A percentile compares a stretch with the other conserved stretches of the same genome.
phyloP scores from a whole-genome alignment of 2,113 vertebrate species.

The Anguilla rostrata region DNA sequence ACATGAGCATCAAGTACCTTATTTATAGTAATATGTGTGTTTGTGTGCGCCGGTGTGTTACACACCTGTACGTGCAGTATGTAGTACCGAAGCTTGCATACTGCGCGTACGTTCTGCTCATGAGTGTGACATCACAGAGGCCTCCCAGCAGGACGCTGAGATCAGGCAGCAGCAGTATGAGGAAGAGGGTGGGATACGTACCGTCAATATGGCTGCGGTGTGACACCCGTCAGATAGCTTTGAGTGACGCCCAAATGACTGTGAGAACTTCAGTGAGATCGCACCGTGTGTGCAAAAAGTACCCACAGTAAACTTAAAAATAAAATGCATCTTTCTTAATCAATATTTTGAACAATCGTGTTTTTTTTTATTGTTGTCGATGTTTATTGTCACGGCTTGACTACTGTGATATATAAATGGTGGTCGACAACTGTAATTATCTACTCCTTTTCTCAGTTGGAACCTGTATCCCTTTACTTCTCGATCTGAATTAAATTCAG shows the following conservation, averaged over 20 bases:
- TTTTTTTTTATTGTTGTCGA: not conserved
- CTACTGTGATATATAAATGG: not conserved
- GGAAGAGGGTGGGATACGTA: too few relatives aligned
- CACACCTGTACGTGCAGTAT: not conserved
- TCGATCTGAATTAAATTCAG: not conserved
- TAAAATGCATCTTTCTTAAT: not conserved
- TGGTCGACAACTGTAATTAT: not conserved
- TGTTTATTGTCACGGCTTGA: not conserved
- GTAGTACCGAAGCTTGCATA: not conserved
- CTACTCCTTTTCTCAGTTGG: not conserved
- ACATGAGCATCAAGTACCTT: not conserved
- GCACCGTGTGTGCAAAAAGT: too few relatives aligned
- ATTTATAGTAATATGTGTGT: not conserved
- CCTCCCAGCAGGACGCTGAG: too few relatives aligned
- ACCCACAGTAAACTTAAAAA: too few relatives aligned
- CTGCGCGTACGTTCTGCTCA: too few relatives aligned
- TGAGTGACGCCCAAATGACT: not conserved
- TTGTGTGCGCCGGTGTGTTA: not conserved
- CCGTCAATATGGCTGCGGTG: too few relatives aligned
- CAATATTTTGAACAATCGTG: not conserved
- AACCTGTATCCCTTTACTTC: not conserved
- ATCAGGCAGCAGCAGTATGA: too few relatives aligned
- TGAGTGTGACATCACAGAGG: too few relatives aligned
- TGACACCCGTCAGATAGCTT: not conserved
- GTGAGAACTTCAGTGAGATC: too few relatives aligned